Percentiles rank a stretch among this genome's conserved stretches.
phyloP scores from a whole-genome alignment of 2,888 invertebrate genomes.

The Tubulanus polymorphus region DNA sequence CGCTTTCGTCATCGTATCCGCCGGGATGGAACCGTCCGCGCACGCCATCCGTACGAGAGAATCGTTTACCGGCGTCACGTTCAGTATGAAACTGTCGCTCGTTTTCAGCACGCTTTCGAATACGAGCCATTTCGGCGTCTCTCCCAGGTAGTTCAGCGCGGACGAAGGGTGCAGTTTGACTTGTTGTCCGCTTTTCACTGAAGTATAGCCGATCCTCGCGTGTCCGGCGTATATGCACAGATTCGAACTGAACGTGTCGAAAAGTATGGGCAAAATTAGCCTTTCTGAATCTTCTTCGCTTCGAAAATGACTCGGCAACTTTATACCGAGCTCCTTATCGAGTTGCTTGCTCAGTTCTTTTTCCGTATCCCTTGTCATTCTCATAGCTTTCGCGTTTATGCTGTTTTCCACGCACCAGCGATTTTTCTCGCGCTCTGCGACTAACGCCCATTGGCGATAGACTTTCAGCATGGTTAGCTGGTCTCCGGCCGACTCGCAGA shows the following conservation, averaged over 20 bases:
- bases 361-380: constrained; percentile 28
- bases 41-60: constrained; percentile 22
- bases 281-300: constrained; percentile 12
- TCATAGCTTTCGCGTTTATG: constrained; percentile 46
- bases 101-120: constrained; percentile 34
- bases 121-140: constrained; percentile 35
- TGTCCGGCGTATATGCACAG: constrained; percentile 36
- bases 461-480: constrained; percentile 35
- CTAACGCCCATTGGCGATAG: constrained; percentile 32
- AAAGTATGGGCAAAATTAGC: constrained; percentile 26
- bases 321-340: constrained; percentile 23
- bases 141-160: constrained; percentile 24
- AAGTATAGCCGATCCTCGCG: constrained; percentile 33
- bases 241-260: constrained; percentile 28
- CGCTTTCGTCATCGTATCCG: constrained; percentile 19
- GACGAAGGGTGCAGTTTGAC: constrained; percentile 40
- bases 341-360: constrained; percentile 29
- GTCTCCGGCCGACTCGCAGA: constrained; percentile 40
- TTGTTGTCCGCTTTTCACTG: constrained; percentile 21
- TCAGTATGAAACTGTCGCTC: constrained; percentile 32
- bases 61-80: constrained; percentile 32
- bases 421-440: constrained; percentile 29
- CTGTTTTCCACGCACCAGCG: constrained; percentile 45
- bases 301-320: neutral
- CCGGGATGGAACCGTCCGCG: constrained; percentile 13